Evolutionary conservation across 2,113 vertebrate genomes (phyloP).

Genomic region (Polyodon spathula): DNA sequence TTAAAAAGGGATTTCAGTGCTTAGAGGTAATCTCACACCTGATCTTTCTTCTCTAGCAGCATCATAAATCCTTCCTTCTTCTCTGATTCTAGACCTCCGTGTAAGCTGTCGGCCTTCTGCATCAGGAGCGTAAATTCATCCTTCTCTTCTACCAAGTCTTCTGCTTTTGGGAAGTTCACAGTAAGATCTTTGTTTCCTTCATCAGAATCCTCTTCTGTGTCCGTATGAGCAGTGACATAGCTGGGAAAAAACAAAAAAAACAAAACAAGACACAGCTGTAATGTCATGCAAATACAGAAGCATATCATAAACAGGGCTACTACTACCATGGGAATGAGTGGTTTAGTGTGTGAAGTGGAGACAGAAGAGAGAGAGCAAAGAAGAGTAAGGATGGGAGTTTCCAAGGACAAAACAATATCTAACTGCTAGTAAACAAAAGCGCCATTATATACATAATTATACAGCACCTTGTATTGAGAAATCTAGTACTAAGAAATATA

Average conservation of each 20-base stretch:
- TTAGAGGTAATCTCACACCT: conserved; percentile 50
- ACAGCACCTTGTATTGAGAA: too few species aligned
- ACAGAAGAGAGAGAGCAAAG: too few species aligned
- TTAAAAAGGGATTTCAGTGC: background rate
- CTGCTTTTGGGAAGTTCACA: conserved; percentile 14
- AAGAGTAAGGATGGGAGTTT: too few species aligned
- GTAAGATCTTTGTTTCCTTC: conserved; percentile 31
- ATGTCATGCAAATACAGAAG: background rate
- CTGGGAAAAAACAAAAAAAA: conserved; percentile 54
- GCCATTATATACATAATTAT: too few species aligned
- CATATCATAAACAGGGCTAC: background rate
- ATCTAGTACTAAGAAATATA: too few species aligned
- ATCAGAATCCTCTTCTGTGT: conserved; percentile 73
- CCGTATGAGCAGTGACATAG: conserved; percentile 87
- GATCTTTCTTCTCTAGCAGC: conserved; percentile 61
- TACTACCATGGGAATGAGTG: too few species aligned
- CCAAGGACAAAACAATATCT: too few species aligned
- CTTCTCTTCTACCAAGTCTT: conserved; percentile 28
- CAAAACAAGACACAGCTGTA: background rate
- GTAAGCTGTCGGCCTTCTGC: conserved; percentile 62
- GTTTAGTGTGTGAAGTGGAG: too few species aligned
- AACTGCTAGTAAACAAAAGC: too few species aligned
- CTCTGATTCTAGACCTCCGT: conserved; percentile 54
- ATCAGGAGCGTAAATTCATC: conserved; percentile 58
- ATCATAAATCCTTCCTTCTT: conserved; percentile 65